phyloP scores from a whole-genome alignment of 2,113 vertebrate genomes.

The Geococcyx californianus region DNA sequence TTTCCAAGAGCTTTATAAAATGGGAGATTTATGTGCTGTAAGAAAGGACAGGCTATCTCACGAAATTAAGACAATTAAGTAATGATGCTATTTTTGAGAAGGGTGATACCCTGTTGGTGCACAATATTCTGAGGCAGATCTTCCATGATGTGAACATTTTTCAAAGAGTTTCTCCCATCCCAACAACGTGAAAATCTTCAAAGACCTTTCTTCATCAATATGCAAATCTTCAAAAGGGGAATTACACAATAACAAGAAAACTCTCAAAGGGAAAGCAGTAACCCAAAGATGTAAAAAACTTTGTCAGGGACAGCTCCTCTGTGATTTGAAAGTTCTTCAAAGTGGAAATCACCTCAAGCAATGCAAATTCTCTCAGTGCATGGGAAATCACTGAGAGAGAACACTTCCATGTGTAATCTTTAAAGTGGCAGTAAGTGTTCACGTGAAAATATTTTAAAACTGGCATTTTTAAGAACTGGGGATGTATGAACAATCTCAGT shows the following conservation, averaged over 20 bases:
- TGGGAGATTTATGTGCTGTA: neutral
- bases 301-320: conserved; percentile 47
- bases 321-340: conserved; percentile 62
- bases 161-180: neutral
- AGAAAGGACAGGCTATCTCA: neutral
- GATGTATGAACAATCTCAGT: neutral
- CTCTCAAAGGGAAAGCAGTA: conserved; percentile 59
- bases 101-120: neutral
- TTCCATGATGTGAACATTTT: neutral
- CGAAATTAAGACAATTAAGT: neutral
- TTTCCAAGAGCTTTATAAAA: neutral
- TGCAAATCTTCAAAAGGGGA: conserved; percentile 70
- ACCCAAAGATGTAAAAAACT: conserved; percentile 61
- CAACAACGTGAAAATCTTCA: conserved; percentile 59
- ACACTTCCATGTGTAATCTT: conserved; percentile 9
- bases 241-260: conserved; percentile 55
- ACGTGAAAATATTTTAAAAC: neutral
- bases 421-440: conserved; percentile 45
- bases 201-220: conserved; percentile 49
- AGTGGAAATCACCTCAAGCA: conserved; percentile 62
- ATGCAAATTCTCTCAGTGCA: conserved; percentile 35
- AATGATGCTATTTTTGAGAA: neutral
- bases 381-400: conserved; percentile 12
- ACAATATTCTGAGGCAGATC: neutral
- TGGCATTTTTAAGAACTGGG: neutral